These are phyloP conservation scores for Palythoa caribaeorum DNA, from an alignment of 92 coral and sea anemone species.

Conservation along the genomic window DNA sequence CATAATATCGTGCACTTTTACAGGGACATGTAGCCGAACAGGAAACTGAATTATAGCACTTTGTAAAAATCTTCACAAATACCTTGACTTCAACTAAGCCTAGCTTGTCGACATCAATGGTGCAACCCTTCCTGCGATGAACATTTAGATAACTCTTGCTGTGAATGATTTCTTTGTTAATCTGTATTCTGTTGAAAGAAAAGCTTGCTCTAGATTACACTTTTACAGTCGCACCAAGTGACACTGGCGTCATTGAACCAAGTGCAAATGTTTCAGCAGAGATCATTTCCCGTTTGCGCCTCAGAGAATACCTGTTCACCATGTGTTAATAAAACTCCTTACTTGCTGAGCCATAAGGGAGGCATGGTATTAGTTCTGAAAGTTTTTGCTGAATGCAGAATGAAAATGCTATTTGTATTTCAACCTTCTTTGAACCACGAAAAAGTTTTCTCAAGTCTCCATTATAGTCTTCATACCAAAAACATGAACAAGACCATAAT, in stretches of 20 bases:
- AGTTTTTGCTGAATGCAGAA: slow-evolving; percentile 53
- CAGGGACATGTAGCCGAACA: slow-evolving; percentile 60
- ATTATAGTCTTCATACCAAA: slow-evolving; percentile 65
- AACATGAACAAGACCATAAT: slow-evolving; percentile 57
- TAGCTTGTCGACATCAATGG: slow-evolving; percentile 51
- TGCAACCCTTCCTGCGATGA: slow-evolving; percentile 61
- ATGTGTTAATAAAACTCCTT: slow-evolving; percentile 61
- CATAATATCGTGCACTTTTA: slow-evolving; percentile 60
- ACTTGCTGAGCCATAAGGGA: slow-evolving; percentile 47
- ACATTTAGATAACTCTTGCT: slow-evolving; percentile 60
- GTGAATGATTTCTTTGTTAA: slow-evolving; percentile 59
- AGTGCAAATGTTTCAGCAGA: slow-evolving; percentile 63
- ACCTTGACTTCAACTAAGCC: slow-evolving; percentile 52
- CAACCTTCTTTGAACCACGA: slow-evolving; percentile 63
- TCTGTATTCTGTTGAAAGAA: slow-evolving; percentile 56
- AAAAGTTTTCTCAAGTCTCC: slow-evolving; percentile 53
- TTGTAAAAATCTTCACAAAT: slow-evolving; percentile 59
- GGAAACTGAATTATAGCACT: slow-evolving; percentile 60
- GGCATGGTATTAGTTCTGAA: slow-evolving; percentile 55
- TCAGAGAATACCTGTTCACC: slow-evolving; percentile 52
- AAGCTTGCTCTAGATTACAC: slow-evolving; percentile 55
- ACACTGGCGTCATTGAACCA: slow-evolving; percentile 66
- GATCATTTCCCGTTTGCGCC: slow-evolving; percentile 62
- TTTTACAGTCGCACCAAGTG: slow-evolving; percentile 33
- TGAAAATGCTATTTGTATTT: slow-evolving; percentile 48